Percentiles rank a stretch among this genome's conserved stretches.
These are phyloP conservation scores for Fabriciana adippe DNA, from an alignment of 2,888 invertebrate genomes.

Conservation along the genomic window DNA sequence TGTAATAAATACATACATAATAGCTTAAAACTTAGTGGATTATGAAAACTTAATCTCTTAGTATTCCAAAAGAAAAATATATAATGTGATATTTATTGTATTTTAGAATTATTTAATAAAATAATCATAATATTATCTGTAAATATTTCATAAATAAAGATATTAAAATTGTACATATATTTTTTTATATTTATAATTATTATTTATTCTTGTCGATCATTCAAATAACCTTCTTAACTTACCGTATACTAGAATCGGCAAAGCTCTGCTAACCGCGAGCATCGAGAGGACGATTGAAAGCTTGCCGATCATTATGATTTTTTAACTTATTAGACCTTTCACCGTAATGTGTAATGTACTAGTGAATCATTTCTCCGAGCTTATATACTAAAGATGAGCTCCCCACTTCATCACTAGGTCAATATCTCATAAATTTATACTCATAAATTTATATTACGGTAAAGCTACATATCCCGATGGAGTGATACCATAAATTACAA, in stretches of 20 bases:
- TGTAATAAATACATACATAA: neutral
- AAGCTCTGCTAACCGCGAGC: constrained; percentile 56
- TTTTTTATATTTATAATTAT: no score
- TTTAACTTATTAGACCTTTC: constrained; percentile 53
- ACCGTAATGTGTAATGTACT: constrained; percentile 58
- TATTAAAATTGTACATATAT: no score
- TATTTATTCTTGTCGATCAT: no score
- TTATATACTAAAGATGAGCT: constrained; percentile 68
- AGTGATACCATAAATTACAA: constrained; percentile 58
- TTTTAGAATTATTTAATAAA: no score
- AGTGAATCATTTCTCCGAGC: constrained; percentile 66
- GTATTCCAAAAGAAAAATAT: no score
- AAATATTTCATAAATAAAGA: no score
- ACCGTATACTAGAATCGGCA: constrained; percentile 59
- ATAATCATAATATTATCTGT: no score
- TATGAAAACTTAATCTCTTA: no score
- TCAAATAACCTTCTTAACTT: constrained; percentile 37
- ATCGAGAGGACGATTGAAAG: constrained; percentile 55
- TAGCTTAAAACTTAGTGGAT: no score
- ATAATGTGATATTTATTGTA: no score
- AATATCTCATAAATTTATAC: constrained; percentile 65
- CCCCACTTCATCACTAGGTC: constrained; percentile 68
- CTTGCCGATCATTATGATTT: constrained; percentile 60
- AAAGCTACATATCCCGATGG: constrained; percentile 53
- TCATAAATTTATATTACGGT: constrained; percentile 71